These are phyloP conservation scores for Pectinophora gossypiella DNA, from an alignment of 1,140 invertebrate genomes.

Conservation along the genomic window DNA sequence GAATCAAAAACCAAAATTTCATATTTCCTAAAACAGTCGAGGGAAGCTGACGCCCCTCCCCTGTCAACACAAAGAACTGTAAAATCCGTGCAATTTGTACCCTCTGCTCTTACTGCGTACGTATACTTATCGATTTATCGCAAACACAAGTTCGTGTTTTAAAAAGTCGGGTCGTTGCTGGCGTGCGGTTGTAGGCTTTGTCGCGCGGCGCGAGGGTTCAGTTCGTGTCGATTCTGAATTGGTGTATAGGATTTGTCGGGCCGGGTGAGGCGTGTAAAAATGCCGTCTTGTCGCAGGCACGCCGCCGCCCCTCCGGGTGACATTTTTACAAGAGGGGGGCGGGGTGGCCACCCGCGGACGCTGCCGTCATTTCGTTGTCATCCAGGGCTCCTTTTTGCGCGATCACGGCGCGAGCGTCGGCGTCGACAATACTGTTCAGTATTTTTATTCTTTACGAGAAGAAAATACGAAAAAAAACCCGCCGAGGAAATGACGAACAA, in stretches of 20 bases:
- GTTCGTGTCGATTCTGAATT: conserved; percentile 20
- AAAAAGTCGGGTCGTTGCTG: conserved; percentile 40
- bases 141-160: conserved; percentile 58
- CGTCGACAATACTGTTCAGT: conserved; percentile 71
- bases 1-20: conserved; percentile 41
- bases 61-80: conserved; percentile 61
- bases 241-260: conserved; percentile 46
- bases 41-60: conserved; percentile 49
- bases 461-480: conserved; percentile 62
- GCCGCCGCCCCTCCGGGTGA: conserved; percentile 50
- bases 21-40: conserved; percentile 58
- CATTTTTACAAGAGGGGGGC: conserved; percentile 58
- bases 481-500: conserved; percentile 67
- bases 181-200: conserved; percentile 22
- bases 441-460: conserved; percentile 68
- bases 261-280: conserved; percentile 56
- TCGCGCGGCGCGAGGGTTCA: conserved; percentile 13
- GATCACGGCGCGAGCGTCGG: conserved; percentile 59
- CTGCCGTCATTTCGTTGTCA: conserved; percentile 72
- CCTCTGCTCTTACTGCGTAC: conserved; percentile 50
- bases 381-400: conserved; percentile 66
- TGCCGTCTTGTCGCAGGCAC: conserved; percentile 69
- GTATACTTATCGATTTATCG: conserved; percentile 71
- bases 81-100: conserved; percentile 69
- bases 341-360: conserved; percentile 52